Evolutionary conservation across 1,140 invertebrate genomes (phyloP), one percentile per base, ranked within the genome.

Genomic region (Lycorma delicatula): DNA sequence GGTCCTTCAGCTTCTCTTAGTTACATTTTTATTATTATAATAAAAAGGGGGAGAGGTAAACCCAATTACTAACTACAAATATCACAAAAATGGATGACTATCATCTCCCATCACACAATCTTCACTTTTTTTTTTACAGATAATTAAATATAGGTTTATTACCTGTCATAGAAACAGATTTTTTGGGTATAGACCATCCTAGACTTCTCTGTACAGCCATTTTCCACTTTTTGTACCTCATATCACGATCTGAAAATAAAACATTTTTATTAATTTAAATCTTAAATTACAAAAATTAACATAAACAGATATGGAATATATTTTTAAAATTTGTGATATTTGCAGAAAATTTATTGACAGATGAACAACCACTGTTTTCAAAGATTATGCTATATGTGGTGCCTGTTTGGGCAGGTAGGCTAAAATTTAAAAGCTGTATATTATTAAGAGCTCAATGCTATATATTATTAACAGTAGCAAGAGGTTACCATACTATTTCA

Each of bases 151-250:
- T 44, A 16, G 41, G 16, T 22, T 44, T 44, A 44, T 58, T 59
- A 63, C 62, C 83, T 79, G 85, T 87, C 81, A 87, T 86, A 52
- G 79, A 72, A 49, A 76, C 72, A 5, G 83, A 83, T 71, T 83
- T 86, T 68, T 86, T 86, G 0, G 78, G 75, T 2, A 78, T 77
- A 16, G 86, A 84, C 92, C 92, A 96, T 55, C 89, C 87, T 60
- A 93, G 78, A 27, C 89, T 91, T 46, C 91, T 81, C 66, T 92
- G 81, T 2, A 96, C 87, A 1, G 93, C 92, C 80, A 91, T 87
- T 73, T 93, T 93, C 93, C 93, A 96, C 73, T 89, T 88, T 22
- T 80, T 83, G 70, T 92, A 94, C 57, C 87, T 80, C 1, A 78
- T 73, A 63, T 91, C 83, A 44, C 90, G 81, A 67, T 93, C 91